Evolutionary conservation across 1,140 invertebrate genomes (phyloP).

Genomic region (Thaumatotibia leucotreta): DNA sequence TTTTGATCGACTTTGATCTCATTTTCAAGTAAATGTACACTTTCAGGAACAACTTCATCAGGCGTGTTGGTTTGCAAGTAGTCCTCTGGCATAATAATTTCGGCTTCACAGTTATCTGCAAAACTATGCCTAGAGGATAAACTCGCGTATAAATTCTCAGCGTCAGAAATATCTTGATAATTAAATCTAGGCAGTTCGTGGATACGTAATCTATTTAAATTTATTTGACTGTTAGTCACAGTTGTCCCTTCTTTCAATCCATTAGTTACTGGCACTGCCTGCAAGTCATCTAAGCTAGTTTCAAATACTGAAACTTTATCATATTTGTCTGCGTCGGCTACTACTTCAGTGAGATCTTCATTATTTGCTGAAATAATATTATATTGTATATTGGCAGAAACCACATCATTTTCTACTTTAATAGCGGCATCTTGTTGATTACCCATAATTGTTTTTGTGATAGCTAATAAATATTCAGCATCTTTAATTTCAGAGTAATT

Average conservation of each 20-base stretch:
- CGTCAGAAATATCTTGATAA: conserved; percentile 37
- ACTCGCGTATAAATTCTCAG: conserved; percentile 27
- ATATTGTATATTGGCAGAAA: not conserved
- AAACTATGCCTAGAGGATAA: not conserved
- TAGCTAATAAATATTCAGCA: conserved; percentile 7
- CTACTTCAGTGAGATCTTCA: not conserved
- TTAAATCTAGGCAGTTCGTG: conserved; percentile 30
- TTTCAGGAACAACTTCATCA: not conserved
- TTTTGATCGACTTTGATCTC: not conserved
- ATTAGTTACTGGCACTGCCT: not conserved
- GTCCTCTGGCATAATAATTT: not conserved
- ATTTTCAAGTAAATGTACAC: not conserved
- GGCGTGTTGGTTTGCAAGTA: not conserved
- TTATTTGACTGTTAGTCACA: conserved; percentile 1
- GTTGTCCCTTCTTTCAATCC: not conserved
- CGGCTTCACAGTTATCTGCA: conserved; percentile 1
- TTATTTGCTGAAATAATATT: not conserved
- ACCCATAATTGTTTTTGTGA: not conserved
- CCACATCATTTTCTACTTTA: no score
- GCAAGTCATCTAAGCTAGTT: not conserved
- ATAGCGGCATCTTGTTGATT: not conserved
- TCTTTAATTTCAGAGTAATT: conserved; percentile 3
- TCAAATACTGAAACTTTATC: not conserved
- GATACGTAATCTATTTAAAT: conserved; percentile 5
- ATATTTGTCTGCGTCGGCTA: not conserved